These are phyloP conservation scores for Muricea muricata DNA, from an alignment of 92 coral and sea anemone genomes.

Conservation along the genomic window DNA sequence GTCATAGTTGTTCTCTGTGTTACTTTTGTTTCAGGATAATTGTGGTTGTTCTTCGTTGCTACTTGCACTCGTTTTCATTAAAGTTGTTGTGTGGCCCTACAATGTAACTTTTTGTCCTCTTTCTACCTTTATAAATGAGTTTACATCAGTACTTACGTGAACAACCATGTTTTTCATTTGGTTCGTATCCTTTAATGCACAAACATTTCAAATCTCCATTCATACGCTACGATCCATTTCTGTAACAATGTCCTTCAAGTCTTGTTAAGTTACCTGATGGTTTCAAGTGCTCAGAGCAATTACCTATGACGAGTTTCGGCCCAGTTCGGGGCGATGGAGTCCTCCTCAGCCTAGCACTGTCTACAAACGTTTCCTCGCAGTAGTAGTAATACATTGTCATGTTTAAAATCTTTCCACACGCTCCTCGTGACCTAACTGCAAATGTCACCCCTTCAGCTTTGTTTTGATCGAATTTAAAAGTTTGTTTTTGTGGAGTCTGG, in stretches of 20 bases:
- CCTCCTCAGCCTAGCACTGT: slow-evolving; percentile 52
- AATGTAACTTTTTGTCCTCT: no score
- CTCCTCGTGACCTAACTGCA: slow-evolving; percentile 53
- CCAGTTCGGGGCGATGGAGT: slow-evolving; percentile 70
- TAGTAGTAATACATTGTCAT: slow-evolving; percentile 63
- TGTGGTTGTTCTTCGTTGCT: no score
- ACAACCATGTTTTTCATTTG: slow-evolving; percentile 2
- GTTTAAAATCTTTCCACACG: slow-evolving; percentile 51
- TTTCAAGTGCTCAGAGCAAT: slow-evolving; percentile 57
- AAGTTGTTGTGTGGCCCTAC: no score
- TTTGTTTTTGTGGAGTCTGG: neutral
- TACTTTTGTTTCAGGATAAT: no score
- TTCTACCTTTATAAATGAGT: no score
- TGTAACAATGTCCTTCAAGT: slow-evolving; percentile 65
- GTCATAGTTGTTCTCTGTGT: neutral
- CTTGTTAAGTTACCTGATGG: slow-evolving; percentile 22
- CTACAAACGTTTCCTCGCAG: slow-evolving; percentile 58
- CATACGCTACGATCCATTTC: slow-evolving; percentile 77
- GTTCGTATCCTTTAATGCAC: slow-evolving; percentile 79
- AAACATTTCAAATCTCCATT: slow-evolving; percentile 58
- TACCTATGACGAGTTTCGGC: slow-evolving; percentile 54
- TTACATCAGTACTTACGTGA: slow-evolving; percentile 49
- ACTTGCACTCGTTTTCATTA: no score
- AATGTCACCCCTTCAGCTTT: neutral
- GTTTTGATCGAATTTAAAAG: neutral